phyloP scores from a whole-genome alignment of 2,888 invertebrate species.

The Sesamia inferens region DNA sequence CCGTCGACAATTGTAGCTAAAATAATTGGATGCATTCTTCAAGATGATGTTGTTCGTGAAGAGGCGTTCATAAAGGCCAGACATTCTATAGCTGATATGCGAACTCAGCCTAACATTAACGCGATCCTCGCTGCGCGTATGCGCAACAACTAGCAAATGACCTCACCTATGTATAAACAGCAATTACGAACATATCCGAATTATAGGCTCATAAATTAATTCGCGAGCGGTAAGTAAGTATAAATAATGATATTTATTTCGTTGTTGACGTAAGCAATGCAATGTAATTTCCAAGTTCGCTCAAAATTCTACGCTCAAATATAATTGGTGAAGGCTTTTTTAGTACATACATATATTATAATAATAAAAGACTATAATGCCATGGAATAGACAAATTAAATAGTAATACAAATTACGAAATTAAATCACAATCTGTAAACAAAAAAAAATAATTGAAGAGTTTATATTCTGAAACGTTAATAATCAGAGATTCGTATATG shows the following conservation, averaged over 20 bases:
- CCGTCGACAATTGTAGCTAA: conserved; percentile 95
- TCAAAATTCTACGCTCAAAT: conserved; percentile 63
- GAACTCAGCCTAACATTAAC: conserved; percentile 76
- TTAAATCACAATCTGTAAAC: conserved; percentile 23
- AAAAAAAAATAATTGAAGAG: conserved; percentile 4
- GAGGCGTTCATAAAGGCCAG: conserved; percentile 82
- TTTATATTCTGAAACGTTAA: not conserved
- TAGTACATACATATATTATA: conserved; percentile 19
- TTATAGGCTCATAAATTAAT: conserved; percentile 37
- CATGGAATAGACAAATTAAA: conserved; percentile 35
- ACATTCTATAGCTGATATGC: conserved; percentile 86
- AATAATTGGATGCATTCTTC: conserved; percentile 93
- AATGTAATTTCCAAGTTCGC: conserved; percentile 49
- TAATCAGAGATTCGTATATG: conserved; percentile 1
- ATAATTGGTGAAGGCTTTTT: conserved; percentile 45
- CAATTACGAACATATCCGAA: conserved; percentile 19
- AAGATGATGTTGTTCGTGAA: conserved; percentile 89
- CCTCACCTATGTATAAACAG: conserved; percentile 30
- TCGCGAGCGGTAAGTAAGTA: conserved; percentile 23
- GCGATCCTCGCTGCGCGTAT: conserved; percentile 76
- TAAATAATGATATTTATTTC: conserved; percentile 24
- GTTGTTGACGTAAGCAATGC: conserved; percentile 20
- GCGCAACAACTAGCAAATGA: conserved; percentile 64
- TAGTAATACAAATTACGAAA: conserved; percentile 31
- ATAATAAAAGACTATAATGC: conserved; percentile 35